These are phyloP conservation scores for Lysiphlebus fabarum DNA, from an alignment of 1,140 invertebrate species.

Conservation along the genomic window DNA sequence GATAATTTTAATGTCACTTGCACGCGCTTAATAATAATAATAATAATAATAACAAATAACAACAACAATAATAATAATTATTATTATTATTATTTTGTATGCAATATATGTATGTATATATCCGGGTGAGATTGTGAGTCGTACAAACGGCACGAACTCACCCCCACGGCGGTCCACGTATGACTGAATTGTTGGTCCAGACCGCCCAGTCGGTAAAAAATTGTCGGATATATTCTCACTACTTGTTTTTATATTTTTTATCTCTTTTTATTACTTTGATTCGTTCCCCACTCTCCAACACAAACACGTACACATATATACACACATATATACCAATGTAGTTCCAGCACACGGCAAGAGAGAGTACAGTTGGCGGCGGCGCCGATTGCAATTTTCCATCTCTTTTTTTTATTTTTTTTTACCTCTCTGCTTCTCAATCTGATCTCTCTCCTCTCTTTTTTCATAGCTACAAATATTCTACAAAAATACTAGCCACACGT, in stretches of 20 bases:
- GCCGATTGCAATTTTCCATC: background rate
- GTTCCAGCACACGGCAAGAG: background rate
- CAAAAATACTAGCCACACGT: too few relatives aligned
- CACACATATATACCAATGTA: background rate
- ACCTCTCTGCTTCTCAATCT: too few relatives aligned
- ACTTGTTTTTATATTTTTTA: background rate
- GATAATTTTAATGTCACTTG: too few relatives aligned
- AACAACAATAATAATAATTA: too few relatives aligned
- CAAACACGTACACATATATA: too few relatives aligned
- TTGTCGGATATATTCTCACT: background rate
- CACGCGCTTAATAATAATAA: too few relatives aligned
- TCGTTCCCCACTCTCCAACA: background rate
- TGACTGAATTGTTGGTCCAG: slow-evolving; percentile 21
- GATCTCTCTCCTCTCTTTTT: too few relatives aligned
- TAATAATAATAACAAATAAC: too few relatives aligned
- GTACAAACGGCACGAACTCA: slow-evolving; percentile 16
- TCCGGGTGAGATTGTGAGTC: background rate
- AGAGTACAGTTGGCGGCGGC: slow-evolving; percentile 4
- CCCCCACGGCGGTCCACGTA: slow-evolving; percentile 21
- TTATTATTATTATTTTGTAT: too few relatives aligned
- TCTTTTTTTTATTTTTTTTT: too few relatives aligned
- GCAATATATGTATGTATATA: too few relatives aligned
- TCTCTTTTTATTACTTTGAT: background rate
- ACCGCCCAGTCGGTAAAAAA: slow-evolving; percentile 17
- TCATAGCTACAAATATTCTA: too few relatives aligned